These are phyloP conservation scores for Antennarius maculatus DNA, from an alignment of 2,797 vertebrate species.

Conservation along the genomic window DNA sequence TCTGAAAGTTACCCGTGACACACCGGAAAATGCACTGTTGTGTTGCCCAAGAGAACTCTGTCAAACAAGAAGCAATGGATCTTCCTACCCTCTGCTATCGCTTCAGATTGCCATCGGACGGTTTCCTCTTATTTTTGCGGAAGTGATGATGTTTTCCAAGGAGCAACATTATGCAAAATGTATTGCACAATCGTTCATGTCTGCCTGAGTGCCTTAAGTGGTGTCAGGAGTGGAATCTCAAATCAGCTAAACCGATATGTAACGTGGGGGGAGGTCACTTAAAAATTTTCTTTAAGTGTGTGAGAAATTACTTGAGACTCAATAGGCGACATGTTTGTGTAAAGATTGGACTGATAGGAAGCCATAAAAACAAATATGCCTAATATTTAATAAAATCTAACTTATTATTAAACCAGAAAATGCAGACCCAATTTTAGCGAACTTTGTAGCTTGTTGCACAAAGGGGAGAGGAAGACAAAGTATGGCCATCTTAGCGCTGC, in stretches of 20 bases:
- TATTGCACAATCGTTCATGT: constrained; percentile 46
- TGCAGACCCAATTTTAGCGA: neutral
- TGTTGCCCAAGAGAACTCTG: constrained; percentile 28
- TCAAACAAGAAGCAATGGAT: constrained; percentile 42
- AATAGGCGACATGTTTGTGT: neutral
- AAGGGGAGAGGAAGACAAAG: constrained; percentile 24
- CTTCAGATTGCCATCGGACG: constrained; percentile 27
- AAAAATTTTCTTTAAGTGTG: neutral
- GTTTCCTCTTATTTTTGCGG: constrained; percentile 63
- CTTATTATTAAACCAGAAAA: neutral
- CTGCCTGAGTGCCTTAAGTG: constrained; percentile 34
- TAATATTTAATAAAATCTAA: neutral
- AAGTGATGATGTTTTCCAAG: constrained; percentile 66
- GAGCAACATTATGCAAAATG: constrained; percentile 54
- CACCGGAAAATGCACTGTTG: constrained; percentile 34
- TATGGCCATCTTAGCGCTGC: constrained; percentile 39
- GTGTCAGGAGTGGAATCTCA: constrained; percentile 12
- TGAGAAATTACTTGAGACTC: neutral
- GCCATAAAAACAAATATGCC: neutral
- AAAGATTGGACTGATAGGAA: neutral
- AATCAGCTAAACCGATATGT: constrained; percentile 20
- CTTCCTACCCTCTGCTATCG: constrained; percentile 27
- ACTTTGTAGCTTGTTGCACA: neutral
- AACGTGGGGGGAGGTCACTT: neutral
- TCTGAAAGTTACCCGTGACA: constrained; percentile 44